Conservation (phyloP, 2,113 vertebrate genomes). For the Numenius arquata region DNA sequence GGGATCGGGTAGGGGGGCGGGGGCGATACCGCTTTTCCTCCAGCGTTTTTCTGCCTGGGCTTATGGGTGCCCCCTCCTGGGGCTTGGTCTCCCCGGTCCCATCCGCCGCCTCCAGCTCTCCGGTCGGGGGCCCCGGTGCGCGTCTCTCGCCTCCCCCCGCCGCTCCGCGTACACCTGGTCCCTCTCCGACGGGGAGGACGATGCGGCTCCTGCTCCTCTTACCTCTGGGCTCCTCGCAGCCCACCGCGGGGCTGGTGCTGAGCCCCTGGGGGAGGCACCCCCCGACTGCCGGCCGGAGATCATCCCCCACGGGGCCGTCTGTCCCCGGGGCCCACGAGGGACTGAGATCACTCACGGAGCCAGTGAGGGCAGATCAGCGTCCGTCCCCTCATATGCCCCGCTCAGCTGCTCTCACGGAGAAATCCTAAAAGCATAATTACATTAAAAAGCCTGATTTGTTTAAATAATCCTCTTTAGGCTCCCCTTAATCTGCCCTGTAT, state of each 20-base stretch:
- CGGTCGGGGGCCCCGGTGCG: neutral
- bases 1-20: neutral
- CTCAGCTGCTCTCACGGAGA: neutral
- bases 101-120: neutral
- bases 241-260: neutral
- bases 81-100: neutral
- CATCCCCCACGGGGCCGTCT: neutral
- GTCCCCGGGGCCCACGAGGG: neutral
- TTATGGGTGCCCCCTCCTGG: neutral
- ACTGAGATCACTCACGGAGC: neutral
- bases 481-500: neutral
- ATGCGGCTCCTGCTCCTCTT: neutral
- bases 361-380: neutral
- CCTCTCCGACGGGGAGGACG: neutral
- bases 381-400: neutral
- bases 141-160: neutral
- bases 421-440: slow-evolving; percentile 31
- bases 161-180: neutral
- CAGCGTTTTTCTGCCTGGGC: neutral
- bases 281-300: neutral
- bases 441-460: neutral
- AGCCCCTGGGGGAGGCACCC: neutral
- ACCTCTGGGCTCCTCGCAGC: neutral
- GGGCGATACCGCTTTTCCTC: neutral
- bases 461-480: slow-evolving; percentile 40